A percentile compares a stretch with the other conserved stretches of the same genome.
These are phyloP conservation scores for Lacerta viridis DNA, from an alignment of 2,797 vertebrate genomes.

Conservation along the genomic window DNA sequence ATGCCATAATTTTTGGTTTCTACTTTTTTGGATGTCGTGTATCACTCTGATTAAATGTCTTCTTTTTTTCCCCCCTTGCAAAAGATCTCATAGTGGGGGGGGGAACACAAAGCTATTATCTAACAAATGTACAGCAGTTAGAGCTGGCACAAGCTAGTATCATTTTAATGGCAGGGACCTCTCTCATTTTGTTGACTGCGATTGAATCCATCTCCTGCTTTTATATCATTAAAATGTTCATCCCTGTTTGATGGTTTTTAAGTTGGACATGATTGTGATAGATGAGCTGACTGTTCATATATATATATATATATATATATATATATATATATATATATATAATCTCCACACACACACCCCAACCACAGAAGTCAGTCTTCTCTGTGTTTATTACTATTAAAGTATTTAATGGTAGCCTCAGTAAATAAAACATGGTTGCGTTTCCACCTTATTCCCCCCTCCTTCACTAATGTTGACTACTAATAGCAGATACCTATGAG, in stretches of 20 bases:
- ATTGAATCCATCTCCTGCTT: constrained; percentile 69
- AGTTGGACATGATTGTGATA: constrained; percentile 71
- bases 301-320: constrained; percentile 38
- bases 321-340: constrained; percentile 30
- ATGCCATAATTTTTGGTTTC: constrained; percentile 67
- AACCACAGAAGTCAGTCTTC: constrained; percentile 64
- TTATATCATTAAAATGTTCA: constrained; percentile 71
- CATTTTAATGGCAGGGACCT: constrained; percentile 73
- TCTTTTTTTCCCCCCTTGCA: constrained; percentile 51
- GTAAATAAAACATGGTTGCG: constrained; percentile 68
- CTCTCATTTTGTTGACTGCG: constrained; percentile 70
- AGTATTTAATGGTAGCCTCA: constrained; percentile 68
- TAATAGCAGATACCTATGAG: constrained; percentile 67
- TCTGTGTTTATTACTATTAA: constrained; percentile 72
- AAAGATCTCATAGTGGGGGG: constrained; percentile 53
- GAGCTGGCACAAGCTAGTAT: constrained; percentile 67
- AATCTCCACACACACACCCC: constrained; percentile 15
- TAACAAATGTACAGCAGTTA: constrained; percentile 73
- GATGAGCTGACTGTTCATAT: constrained; percentile 77
- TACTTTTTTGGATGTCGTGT: constrained; percentile 62
- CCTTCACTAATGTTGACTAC: constrained; percentile 46
- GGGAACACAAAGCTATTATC: constrained; percentile 69
- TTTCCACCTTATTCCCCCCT: constrained; percentile 9
- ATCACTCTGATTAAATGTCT: constrained; percentile 77
- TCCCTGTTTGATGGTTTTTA: constrained; percentile 68